Conservation (phyloP, 2,888 invertebrate species). For the Caenorhabditis imperialis region DNA sequence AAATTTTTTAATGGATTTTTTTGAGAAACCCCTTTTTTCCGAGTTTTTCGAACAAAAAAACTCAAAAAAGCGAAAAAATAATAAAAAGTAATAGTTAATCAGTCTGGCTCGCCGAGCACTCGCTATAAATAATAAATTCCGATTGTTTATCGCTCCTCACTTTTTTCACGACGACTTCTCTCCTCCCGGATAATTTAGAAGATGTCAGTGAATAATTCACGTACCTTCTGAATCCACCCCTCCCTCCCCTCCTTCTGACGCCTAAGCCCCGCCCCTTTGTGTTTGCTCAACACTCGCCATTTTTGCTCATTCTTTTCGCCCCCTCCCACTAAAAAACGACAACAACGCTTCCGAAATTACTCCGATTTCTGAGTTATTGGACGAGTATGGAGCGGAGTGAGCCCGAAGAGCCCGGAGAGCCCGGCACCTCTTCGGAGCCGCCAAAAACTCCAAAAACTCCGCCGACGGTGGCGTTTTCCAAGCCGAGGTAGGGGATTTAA, state of each 20-base stretch:
- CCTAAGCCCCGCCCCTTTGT: conserved; percentile 3
- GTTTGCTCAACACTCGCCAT: conserved; percentile 7
- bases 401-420: background rate
- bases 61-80: too few relatives aligned
- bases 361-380: conserved; percentile 35
- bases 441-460: conserved; percentile 11
- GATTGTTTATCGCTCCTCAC: conserved; percentile 81
- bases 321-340: background rate
- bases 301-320: background rate
- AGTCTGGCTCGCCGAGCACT: too few relatives aligned
- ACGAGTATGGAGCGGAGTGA: conserved; percentile 3
- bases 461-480: conserved; percentile 25
- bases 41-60: too few relatives aligned
- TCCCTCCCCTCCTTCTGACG: conserved; percentile 2
- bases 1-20: too few relatives aligned
- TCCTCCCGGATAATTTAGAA: conserved; percentile 32
- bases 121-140: too few relatives aligned
- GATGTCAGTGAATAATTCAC: conserved; percentile 40
- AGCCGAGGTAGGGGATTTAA: conserved; percentile 27
- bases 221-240: background rate
- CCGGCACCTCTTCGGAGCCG: too few relatives aligned
- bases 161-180: background rate
- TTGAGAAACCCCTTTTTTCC: too few relatives aligned
- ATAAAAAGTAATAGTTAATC: too few relatives aligned
- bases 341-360: conserved; percentile 32